Base-by-base conservation (phyloP, 2,888 invertebrate species). In the Onthophagus sagittarius region DNA sequence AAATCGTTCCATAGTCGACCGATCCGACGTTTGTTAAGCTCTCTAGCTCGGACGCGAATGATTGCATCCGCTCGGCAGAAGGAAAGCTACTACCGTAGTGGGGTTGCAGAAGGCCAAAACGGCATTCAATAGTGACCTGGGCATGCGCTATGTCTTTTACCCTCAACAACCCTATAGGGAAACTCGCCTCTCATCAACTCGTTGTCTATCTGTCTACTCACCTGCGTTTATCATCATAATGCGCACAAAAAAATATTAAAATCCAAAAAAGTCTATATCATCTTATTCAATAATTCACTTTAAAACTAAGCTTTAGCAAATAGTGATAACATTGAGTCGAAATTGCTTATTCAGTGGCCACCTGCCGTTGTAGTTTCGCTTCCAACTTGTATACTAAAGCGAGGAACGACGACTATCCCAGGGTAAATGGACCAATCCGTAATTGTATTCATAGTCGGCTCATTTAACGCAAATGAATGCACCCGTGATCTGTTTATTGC, bases 161-260 rank as follows among this genome's bases (percentile, higher is more conserved):
- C 83, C 83, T 76, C 77, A 74, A 73, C 69, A 71, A 72, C 79
- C 79, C 79, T 80, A 81, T 53, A 11, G 39, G 11, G 11, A 53
- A 53, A 7, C 11, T 81, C 82, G 79, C 82, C 67, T 23, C 67
- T 23, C 67, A 67, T n/a, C 32, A 32, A 31, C 31, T 67, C 81
- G 23, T 23, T 79, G 80, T 79, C 79, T 81, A 82, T 82, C 82
- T 83, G 80, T 81, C 80, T 80, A 79, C 82, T 88, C 87, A 82
- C 82, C 82, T 84, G 86, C 88, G 88, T 88, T 88, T 87, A 87
- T 87, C 86, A 85, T 53, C 39, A 53, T 23, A 23, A 23, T 3
- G 23, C 23, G 6, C 11, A 4, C 39, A 53, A 53, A 53, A 53
- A 53, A 9, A 53, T 9, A 53, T 53, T 53, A 53, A 53, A 1